A percentile compares a stretch with the other conserved stretches of the same genome.
These are phyloP conservation scores for Tupaia chinensis DNA, from an alignment of 2,113 vertebrate genomes.

Conservation along the genomic window DNA sequence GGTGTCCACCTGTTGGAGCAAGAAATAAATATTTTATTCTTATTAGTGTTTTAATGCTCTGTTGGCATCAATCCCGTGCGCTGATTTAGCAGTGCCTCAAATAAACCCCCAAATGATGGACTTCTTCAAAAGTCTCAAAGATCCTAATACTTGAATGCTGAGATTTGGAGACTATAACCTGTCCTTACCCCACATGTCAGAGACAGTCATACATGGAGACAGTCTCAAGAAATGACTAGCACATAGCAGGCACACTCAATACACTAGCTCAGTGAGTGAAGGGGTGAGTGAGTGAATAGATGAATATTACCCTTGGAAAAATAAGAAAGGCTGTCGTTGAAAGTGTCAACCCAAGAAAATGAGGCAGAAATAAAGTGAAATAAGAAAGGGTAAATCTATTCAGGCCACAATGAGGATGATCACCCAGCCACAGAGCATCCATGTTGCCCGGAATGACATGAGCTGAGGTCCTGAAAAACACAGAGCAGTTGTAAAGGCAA, in stretches of 20 bases:
- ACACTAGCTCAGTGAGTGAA: neutral
- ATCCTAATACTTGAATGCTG: neutral
- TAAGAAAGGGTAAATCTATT: too few relatives aligned
- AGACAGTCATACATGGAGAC: neutral
- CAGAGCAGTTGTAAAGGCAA: too few relatives aligned
- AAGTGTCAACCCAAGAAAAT: too few relatives aligned
- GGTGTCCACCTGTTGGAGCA: neutral
- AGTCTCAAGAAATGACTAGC: too few relatives aligned
- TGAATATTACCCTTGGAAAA: neutral
- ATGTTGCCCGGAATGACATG: too few relatives aligned
- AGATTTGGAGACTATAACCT: neutral
- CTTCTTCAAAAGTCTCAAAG: neutral
- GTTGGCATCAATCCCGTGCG: neutral
- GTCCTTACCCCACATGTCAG: neutral
- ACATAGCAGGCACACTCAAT: neutral
- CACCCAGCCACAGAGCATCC: too few relatives aligned
- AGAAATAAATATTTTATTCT: neutral
- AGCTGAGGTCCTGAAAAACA: too few relatives aligned
- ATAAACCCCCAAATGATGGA: neutral
- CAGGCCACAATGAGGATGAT: too few relatives aligned
- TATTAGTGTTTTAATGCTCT: neutral
- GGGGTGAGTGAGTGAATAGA: neutral
- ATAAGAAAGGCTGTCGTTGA: neutral
- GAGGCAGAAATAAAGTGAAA: too few relatives aligned
- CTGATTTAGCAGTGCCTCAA: neutral